Evolutionary conservation across 2,113 vertebrate species (phyloP).

Genomic region (Speoplatyrhinus poulsoni): DNA sequence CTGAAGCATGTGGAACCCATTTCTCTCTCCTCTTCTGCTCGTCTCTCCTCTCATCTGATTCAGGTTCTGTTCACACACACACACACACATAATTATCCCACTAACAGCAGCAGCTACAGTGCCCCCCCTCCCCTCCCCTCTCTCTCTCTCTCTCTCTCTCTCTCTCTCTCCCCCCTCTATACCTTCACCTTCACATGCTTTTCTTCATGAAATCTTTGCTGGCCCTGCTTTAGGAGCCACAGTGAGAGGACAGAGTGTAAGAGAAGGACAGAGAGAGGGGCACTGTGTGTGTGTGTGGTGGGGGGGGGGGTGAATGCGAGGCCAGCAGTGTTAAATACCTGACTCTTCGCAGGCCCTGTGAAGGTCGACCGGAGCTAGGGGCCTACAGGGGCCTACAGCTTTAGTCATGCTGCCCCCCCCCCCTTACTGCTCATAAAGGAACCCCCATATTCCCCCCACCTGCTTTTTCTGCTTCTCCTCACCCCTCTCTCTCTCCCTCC

Average conservation of each 20-base stretch:
- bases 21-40: conserved; percentile 61
- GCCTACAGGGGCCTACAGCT: conserved; percentile 71
- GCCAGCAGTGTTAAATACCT: conserved; percentile 83
- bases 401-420: conserved; percentile 70
- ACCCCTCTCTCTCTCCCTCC: background rate
- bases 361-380: conserved; percentile 73
- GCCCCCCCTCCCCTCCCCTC: conserved; percentile 27
- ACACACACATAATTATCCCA: conserved; percentile 32
- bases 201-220: conserved; percentile 71
- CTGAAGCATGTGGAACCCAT: conserved; percentile 81
- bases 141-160: conserved; percentile 23
- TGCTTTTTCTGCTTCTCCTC: conserved; percentile 22
- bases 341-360: conserved; percentile 76
- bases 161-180: no score
- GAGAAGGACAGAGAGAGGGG: conserved; percentile 34
- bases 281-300: conserved; percentile 59
- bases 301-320: conserved; percentile 67
- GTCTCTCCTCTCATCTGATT: conserved; percentile 52
- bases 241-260: conserved; percentile 55
- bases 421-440: background rate
- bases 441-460: conserved; percentile 10
- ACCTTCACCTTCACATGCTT: conserved; percentile 50
- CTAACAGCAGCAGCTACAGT: conserved; percentile 55
- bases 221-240: conserved; percentile 75
- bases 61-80: conserved; percentile 58